Evolutionary conservation across 2,888 invertebrate genomes (phyloP).

Genomic region (Syrista parreyssii): DNA sequence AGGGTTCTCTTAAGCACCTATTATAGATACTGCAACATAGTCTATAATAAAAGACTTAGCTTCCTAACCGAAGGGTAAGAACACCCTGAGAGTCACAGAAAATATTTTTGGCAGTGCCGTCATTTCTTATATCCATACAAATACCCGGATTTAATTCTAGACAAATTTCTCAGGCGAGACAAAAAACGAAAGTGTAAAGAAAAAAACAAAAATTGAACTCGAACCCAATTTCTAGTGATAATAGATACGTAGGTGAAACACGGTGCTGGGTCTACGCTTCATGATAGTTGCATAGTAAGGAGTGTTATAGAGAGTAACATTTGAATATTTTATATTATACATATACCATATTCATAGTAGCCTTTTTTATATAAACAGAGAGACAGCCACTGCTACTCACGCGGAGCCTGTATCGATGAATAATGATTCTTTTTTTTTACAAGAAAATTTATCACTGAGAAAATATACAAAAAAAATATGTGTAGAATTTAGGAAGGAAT

Average conservation of each 20-base stretch:
- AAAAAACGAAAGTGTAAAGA: conserved; percentile 6
- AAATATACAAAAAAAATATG: background rate
- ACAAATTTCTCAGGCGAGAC: background rate
- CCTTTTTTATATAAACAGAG: background rate
- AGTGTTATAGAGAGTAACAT: conserved; percentile 17
- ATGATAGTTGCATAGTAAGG: conserved; percentile 23
- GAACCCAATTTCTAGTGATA: conserved; percentile 48
- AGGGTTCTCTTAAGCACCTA: background rate
- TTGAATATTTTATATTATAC: conserved; percentile 11
- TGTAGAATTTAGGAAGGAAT: background rate
- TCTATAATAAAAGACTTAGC: conserved; percentile 17
- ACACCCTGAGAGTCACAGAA: conserved; percentile 10
- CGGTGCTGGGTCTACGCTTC: conserved; percentile 57
- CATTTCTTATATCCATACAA: background rate
- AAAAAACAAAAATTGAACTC: conserved; percentile 18
- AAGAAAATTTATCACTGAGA: background rate
- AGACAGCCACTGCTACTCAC: background rate
- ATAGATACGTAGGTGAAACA: conserved; percentile 38
- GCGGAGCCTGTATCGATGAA: background rate
- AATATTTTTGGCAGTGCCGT: background rate
- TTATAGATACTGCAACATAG: background rate
- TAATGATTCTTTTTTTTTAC: background rate
- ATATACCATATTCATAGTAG: background rate
- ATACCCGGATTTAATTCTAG: background rate
- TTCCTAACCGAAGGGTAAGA: conserved; percentile 24